A percentile compares a stretch with the other conserved stretches of the same genome.
Evolutionary conservation across 2,888 invertebrate genomes (phyloP).

Genomic region (Drosophila emarginata): DNA sequence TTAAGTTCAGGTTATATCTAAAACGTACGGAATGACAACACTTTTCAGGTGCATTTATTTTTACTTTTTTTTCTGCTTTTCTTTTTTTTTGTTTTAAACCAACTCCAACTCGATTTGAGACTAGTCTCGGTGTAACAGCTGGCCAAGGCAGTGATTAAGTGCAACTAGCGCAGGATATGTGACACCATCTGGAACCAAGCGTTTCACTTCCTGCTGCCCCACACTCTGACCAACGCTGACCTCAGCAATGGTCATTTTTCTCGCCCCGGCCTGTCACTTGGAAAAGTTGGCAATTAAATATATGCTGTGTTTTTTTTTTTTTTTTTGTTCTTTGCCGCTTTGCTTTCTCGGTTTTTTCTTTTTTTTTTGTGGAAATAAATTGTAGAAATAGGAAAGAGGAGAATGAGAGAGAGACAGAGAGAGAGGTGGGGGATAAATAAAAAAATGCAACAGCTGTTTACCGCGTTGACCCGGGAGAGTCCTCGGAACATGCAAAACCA

Average conservation of each 20-base stretch:
- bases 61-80: no score
- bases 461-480: constrained; percentile 25
- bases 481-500: constrained; percentile 61
- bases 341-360: constrained; percentile 21
- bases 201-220: constrained; percentile 1
- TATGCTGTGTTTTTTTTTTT: constrained; percentile 26
- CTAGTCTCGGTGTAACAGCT: constrained; percentile 43
- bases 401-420: no score
- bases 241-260: constrained; percentile 68
- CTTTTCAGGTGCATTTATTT: background rate
- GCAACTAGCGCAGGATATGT: constrained; percentile 46
- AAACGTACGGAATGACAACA: background rate
- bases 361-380: constrained; percentile 58
- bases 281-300: constrained; percentile 77
- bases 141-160: constrained; percentile 74
- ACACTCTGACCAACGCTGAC: constrained; percentile 30
- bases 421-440: constrained; percentile 9
- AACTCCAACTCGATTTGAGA: constrained; percentile 8
- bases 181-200: constrained; percentile 43
- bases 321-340: constrained; percentile 15
- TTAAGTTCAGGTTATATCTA: background rate
- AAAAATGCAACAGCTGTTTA: constrained; percentile 71
- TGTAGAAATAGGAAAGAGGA: constrained; percentile 43
- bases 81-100: background rate
- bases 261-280: constrained; percentile 64